Evolutionary conservation across 2,888 invertebrate species (phyloP).

Genomic region (Chorisops tibialis): DNA sequence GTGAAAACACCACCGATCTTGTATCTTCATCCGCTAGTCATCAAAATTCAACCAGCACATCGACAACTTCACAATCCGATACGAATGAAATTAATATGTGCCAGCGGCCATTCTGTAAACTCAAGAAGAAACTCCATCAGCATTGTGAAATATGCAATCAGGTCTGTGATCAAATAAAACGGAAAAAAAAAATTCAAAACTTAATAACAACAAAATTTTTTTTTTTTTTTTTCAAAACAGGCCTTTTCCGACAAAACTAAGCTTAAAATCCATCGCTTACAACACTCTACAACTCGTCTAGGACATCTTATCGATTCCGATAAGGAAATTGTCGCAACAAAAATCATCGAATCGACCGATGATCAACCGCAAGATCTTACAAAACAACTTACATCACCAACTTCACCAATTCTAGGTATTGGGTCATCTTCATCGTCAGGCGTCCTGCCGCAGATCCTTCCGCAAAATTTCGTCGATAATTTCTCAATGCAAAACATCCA

Average conservation of each 20-base stretch:
- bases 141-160: conserved; percentile 80
- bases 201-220: not conserved
- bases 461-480: conserved; percentile 34
- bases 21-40: not conserved
- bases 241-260: conserved; percentile 37
- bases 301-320: conserved; percentile 1
- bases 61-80: not conserved
- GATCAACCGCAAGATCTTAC: conserved; percentile 33
- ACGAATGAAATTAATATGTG: conserved; percentile 47
- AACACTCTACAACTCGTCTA: conserved; percentile 34
- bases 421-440: not conserved
- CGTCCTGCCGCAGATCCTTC: conserved; percentile 15
- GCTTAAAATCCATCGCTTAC: conserved; percentile 36
- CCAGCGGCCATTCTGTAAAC: conserved; percentile 74
- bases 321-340: not conserved
- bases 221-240: conserved; percentile 19
- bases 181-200: not conserved
- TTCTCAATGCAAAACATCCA: conserved; percentile 39
- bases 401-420: conserved; percentile 1
- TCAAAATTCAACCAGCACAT: not conserved
- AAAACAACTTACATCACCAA: conserved; percentile 8
- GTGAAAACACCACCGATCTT: conserved; percentile 30
- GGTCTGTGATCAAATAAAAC: conserved; percentile 34
- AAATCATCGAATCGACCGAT: not conserved
- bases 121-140: conserved; percentile 73